These are phyloP conservation scores for Hipposideros armiger DNA, from an alignment of 2,113 vertebrate species.

Conservation along the genomic window DNA sequence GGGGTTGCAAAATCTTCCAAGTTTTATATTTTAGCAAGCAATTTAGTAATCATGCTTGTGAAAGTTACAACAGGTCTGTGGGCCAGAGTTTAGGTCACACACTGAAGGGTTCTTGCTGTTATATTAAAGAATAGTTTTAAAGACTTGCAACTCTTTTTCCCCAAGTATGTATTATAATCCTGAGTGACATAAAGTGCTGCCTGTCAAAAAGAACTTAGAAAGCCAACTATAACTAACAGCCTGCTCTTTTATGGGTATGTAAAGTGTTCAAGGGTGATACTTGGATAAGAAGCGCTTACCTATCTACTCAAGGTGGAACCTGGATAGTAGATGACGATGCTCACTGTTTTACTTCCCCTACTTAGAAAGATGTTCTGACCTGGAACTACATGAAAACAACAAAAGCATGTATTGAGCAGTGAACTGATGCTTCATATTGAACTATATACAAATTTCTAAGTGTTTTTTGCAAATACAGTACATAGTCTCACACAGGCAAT, in stretches of 20 bases:
- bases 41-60: neutral
- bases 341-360: neutral
- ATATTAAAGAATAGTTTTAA: neutral
- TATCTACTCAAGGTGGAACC: neutral
- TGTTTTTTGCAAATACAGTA: neutral
- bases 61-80: neutral
- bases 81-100: neutral
- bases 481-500: neutral
- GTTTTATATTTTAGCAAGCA: neutral
- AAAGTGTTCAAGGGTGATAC: neutral
- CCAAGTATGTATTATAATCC: neutral
- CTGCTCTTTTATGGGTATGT: neutral
- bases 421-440: neutral
- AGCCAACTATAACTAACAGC: neutral
- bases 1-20: neutral
- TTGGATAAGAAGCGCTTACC: neutral
- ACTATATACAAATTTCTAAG: neutral
- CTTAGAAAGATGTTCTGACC: neutral
- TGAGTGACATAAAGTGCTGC: neutral
- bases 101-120: neutral
- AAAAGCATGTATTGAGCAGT: neutral
- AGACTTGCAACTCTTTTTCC: neutral
- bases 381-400: neutral
- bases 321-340: neutral
- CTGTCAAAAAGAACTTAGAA: neutral